phyloP scores from a whole-genome alignment of 2,113 vertebrate species.

The Lagopus leucura region DNA sequence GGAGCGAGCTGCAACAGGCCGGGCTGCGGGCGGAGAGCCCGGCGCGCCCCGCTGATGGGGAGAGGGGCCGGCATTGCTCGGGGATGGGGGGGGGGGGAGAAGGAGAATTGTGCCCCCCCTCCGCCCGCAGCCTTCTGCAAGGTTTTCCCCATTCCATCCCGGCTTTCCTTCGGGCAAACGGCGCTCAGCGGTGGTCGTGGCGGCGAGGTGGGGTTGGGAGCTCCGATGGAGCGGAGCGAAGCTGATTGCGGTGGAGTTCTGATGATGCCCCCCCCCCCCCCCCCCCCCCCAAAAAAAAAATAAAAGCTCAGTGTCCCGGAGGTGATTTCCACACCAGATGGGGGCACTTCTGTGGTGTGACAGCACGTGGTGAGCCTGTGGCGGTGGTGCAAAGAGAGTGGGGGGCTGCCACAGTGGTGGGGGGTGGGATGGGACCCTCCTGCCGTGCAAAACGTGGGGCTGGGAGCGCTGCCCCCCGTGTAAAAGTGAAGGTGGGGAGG shows the following conservation, averaged over 20 bases:
- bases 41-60: not conserved
- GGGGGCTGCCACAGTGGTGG: no score
- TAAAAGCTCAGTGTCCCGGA: no score
- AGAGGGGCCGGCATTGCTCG: not conserved
- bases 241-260: no score
- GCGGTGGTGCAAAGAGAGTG: not conserved
- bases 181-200: fast-evolving
- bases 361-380: not conserved
- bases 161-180: fast-evolving
- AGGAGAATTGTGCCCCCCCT: not conserved
- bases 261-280: no score
- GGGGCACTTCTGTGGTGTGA: no score
- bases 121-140: fast-evolving
- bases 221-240: no score
- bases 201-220: no score
- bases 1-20: slow-evolving; percentile 16
- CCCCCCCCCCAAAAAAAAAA: no score
- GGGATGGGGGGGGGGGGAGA: not conserved
- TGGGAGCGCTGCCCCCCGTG: fast-evolving
- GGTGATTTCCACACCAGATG: no score
- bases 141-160: not conserved
- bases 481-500: fast-evolving
- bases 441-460: no score
- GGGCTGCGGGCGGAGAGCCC: not conserved
- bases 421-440: no score